phyloP scores from a whole-genome alignment of 2,797 vertebrate species.

The Bufotes viridis region DNA sequence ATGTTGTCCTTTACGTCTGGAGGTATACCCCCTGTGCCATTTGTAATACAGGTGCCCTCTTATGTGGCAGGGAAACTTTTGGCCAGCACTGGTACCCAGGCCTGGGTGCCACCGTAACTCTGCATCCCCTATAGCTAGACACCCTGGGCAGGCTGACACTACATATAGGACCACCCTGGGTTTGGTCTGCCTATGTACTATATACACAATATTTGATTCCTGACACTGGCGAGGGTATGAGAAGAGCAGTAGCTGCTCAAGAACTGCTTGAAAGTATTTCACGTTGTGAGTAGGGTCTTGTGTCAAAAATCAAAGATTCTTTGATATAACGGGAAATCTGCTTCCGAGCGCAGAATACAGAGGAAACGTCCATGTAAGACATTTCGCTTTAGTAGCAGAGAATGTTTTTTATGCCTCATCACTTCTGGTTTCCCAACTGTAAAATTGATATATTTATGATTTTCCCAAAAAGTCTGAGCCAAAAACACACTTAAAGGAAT shows the following conservation, averaged over 20 bases:
- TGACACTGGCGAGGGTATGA: slow-evolving; percentile 1
- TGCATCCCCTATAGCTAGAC: neutral
- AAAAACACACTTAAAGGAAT: neutral
- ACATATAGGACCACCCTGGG: neutral
- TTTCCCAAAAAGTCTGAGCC: neutral
- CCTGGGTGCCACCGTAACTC: neutral
- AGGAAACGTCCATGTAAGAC: neutral
- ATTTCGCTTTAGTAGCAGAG: neutral
- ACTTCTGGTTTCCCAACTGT: neutral
- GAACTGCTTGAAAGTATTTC: slow-evolving; percentile 20
- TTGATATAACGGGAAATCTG: neutral
- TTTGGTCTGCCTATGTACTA: neutral
- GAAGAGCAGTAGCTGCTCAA: neutral
- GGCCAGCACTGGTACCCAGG: no score
- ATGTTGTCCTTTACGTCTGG: no score
- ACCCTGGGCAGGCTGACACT: neutral
- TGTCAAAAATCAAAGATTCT: slow-evolving; percentile 36
- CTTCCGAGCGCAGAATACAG: neutral
- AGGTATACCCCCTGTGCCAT: no score
- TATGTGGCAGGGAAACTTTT: no score
- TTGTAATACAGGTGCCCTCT: no score
- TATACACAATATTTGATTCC: neutral
- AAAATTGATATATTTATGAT: neutral
- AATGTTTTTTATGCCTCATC: neutral
- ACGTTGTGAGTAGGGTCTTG: neutral